A percentile compares a stretch with the other conserved stretches of the same genome.
Conservation (phyloP, 2,797 vertebrate species). For the Pteropus rufus region DNA sequence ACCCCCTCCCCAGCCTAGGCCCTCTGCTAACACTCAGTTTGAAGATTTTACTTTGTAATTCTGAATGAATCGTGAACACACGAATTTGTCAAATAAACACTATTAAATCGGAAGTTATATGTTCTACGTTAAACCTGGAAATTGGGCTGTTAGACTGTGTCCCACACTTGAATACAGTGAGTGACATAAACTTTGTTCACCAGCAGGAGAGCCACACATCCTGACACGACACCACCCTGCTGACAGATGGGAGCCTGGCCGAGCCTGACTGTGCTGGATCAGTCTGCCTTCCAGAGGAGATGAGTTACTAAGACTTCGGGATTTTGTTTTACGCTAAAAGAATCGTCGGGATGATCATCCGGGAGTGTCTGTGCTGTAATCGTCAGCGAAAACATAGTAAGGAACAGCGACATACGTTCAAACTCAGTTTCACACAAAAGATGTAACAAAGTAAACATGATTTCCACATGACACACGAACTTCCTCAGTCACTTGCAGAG, state of each 20-base stretch:
- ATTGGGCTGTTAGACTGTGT: background rate
- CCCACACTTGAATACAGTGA: background rate
- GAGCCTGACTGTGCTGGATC: background rate
- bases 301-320: background rate
- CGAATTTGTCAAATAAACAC: background rate
- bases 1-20: background rate
- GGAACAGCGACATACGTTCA: background rate
- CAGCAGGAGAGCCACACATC: background rate
- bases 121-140: background rate
- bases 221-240: background rate
- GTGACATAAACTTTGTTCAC: background rate
- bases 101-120: background rate
- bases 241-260: background rate
- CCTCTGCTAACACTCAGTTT: background rate
- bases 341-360: background rate
- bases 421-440: background rate
- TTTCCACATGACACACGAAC: background rate
- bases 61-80: conserved; percentile 10
- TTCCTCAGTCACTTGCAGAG: background rate
- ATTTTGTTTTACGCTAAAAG: conserved; percentile 3
- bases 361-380: background rate
- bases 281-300: background rate
- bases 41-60: background rate
- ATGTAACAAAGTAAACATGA: background rate
- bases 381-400: background rate